Conservation (phyloP, 2,113 vertebrate genomes). For the Oryzias celebensis region DNA sequence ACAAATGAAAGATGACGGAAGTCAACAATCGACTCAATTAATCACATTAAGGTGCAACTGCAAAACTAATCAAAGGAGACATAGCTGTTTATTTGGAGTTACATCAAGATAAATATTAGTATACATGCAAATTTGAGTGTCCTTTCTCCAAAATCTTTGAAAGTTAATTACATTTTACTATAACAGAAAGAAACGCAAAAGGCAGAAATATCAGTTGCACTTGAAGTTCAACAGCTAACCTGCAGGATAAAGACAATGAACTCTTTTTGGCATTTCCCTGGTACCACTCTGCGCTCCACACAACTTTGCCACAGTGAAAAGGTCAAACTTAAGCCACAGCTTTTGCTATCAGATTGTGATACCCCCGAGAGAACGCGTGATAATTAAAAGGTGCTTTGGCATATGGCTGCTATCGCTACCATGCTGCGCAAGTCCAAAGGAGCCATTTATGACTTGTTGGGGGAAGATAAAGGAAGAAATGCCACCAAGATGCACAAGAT, state of each 20-base stretch:
- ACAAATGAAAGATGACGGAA: slow-evolving; percentile 25
- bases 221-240: not conserved
- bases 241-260: not conserved
- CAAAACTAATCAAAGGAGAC: no score
- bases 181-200: no score
- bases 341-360: slow-evolving; percentile 31
- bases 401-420: slow-evolving; percentile 41
- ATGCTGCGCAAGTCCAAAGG: slow-evolving; percentile 27
- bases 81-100: no score
- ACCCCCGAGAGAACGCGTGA: slow-evolving; percentile 41
- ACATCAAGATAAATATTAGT: no score
- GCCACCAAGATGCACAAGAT: no score
- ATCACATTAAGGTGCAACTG: not conserved
- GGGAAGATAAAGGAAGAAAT: not conserved
- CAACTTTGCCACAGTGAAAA: slow-evolving; percentile 33
- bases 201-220: no score
- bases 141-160: no score
- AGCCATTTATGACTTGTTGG: slow-evolving; percentile 8
- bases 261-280: slow-evolving; percentile 13
- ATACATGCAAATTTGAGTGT: no score
- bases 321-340: slow-evolving; percentile 34
- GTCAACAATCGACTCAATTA: slow-evolving; percentile 1
- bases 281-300: not conserved
- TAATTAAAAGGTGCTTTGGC: slow-evolving; percentile 58
- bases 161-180: no score